These are phyloP conservation scores for Diadegma fenestrale DNA, from an alignment of 2,888 invertebrate genomes.

Conservation along the genomic window DNA sequence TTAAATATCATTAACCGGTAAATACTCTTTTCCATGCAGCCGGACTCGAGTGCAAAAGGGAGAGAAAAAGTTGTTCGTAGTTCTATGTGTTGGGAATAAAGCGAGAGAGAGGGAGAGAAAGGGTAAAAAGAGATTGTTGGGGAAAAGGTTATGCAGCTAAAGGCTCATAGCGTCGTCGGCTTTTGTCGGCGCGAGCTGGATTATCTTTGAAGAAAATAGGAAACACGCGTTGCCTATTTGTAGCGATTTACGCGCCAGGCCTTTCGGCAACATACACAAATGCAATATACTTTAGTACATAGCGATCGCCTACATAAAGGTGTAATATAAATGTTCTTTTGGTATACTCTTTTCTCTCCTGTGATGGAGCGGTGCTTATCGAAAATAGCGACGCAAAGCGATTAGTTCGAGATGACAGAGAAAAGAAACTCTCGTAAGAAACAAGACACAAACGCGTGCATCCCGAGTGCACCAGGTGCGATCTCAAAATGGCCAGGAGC, in stretches of 20 bases:
- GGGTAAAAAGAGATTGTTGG: slow-evolving; percentile 31
- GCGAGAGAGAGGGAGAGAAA: background rate
- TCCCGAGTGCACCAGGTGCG: slow-evolving; percentile 75
- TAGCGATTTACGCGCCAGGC: slow-evolving; percentile 68
- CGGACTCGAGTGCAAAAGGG: slow-evolving; percentile 19
- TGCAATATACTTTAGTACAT: background rate
- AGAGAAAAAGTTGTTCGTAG: background rate
- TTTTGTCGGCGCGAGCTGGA: slow-evolving; percentile 71
- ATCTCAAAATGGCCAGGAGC: slow-evolving; percentile 43
- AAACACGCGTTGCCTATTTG: slow-evolving; percentile 80
- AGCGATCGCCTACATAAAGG: slow-evolving; percentile 5
- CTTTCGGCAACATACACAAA: slow-evolving; percentile 64
- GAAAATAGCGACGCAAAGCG: slow-evolving; percentile 72
- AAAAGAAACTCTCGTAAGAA: background rate
- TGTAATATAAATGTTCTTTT: slow-evolving; percentile 17
- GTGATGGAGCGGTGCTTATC: slow-evolving; percentile 71
- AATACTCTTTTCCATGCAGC: slow-evolving; percentile 13
- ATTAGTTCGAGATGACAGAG: slow-evolving; percentile 66
- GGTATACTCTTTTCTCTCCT: background rate
- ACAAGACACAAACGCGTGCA: background rate
- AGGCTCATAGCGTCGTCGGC: slow-evolving; percentile 48
- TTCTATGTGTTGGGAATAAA: background rate
- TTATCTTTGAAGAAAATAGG: slow-evolving; percentile 77
- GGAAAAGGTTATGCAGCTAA: slow-evolving; percentile 46
- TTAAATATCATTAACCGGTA: slow-evolving; percentile 80